phyloP scores from a whole-genome alignment of 2,797 vertebrate genomes.

The Chelonia mydas region DNA sequence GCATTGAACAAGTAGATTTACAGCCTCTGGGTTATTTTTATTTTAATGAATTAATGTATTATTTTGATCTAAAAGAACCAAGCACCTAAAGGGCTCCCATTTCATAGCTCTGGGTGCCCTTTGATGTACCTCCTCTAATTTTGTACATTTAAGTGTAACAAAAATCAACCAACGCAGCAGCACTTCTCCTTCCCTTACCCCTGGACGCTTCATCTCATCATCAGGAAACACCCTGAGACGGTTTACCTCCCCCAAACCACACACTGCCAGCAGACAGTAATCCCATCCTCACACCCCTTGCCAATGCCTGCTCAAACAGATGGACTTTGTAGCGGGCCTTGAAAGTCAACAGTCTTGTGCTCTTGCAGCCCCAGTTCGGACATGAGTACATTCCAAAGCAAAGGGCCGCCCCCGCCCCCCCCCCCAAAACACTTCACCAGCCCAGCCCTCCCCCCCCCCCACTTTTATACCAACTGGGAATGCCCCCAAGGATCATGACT shows the following conservation, averaged over 20 bases:
- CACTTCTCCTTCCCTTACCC: not conserved
- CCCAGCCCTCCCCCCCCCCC: fast-evolving
- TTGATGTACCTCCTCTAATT: not conserved
- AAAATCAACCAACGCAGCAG: not conserved
- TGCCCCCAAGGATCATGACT: not conserved
- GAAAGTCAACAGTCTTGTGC: not conserved
- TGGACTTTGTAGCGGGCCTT: not conserved
- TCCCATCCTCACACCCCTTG: not conserved
- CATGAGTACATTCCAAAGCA: not conserved
- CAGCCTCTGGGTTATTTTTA: slow-evolving; percentile 13
- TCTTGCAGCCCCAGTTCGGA: not conserved
- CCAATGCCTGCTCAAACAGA: not conserved
- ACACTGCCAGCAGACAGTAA: not conserved
- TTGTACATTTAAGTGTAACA: not conserved
- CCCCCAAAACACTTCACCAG: not conserved
- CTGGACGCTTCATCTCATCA: not conserved
- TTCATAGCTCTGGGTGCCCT: not conserved
- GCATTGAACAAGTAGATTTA: slow-evolving; percentile 30
- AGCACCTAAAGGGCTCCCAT: not conserved
- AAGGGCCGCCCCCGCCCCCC: not conserved
- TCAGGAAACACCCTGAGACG: no score
- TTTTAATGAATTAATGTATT: slow-evolving; percentile 32
- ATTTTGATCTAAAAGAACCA: not conserved
- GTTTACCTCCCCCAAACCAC: not conserved
- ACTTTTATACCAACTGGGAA: not conserved